phyloP scores from a whole-genome alignment of 2,888 invertebrate genomes.

The Cylloceria caligata region DNA sequence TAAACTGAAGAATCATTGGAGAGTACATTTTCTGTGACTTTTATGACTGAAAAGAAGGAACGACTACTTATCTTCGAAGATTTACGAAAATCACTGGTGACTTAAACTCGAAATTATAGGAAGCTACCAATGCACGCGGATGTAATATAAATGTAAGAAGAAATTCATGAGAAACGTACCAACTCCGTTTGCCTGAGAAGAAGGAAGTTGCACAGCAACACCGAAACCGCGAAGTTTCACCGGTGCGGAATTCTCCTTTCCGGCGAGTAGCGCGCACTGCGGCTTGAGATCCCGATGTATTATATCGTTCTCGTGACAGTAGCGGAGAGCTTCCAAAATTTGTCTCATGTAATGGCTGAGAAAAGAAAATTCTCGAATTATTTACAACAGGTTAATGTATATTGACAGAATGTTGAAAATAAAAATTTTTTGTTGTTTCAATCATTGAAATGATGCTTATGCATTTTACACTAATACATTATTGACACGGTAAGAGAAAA shows the following conservation, averaged over 20 bases:
- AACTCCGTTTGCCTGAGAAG: slow-evolving; percentile 89
- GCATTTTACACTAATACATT: too few relatives aligned
- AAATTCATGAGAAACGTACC: slow-evolving; percentile 83
- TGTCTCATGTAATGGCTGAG: slow-evolving; percentile 99
- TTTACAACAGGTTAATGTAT: not conserved
- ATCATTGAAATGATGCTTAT: not conserved
- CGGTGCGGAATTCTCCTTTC: slow-evolving; percentile 98
- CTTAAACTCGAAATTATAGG: not conserved
- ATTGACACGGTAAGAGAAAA: too few relatives aligned
- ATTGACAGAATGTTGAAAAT: not conserved
- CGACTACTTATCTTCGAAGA: not conserved
- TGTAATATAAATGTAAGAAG: slow-evolving; percentile 13
- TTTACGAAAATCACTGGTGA: not conserved
- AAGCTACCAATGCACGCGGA: slow-evolving; percentile 9
- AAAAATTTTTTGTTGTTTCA: not conserved
- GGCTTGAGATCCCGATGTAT: slow-evolving; percentile 99
- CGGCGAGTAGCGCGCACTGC: slow-evolving; percentile 97
- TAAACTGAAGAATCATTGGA: not conserved
- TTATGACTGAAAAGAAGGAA: not conserved
- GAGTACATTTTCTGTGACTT: not conserved
- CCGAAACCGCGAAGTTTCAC: slow-evolving; percentile 99
- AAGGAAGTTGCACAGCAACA: slow-evolving; percentile 96
- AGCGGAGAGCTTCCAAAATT: slow-evolving; percentile 97
- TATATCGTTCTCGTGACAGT: slow-evolving; percentile 99
- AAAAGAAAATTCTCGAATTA: slow-evolving; percentile 69